phyloP scores from a whole-genome alignment of 2,113 vertebrate species.

The Calidris pugnax region DNA sequence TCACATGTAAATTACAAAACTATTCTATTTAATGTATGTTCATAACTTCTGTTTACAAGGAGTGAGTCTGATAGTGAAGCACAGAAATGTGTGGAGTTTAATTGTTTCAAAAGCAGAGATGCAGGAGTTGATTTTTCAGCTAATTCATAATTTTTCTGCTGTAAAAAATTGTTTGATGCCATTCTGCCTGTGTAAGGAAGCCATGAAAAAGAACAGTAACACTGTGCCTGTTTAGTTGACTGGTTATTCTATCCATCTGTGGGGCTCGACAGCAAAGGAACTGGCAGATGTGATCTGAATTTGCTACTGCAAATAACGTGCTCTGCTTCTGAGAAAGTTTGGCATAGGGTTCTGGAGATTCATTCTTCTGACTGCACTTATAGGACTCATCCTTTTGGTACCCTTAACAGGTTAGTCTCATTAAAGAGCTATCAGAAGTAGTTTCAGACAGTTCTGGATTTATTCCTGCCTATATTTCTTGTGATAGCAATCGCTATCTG shows the following conservation, averaged over 20 bases:
- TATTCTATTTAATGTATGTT: not conserved
- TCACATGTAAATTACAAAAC: not conserved
- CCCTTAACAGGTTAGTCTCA: not conserved
- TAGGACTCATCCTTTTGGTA: not conserved
- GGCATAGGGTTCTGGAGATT: not conserved
- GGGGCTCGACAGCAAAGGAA: not conserved
- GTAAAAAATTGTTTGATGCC: not conserved
- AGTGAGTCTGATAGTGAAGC: not conserved
- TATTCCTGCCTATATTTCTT: not conserved
- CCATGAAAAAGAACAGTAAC: not conserved
- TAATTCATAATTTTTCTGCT: constrained; percentile 30
- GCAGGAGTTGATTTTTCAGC: not conserved
- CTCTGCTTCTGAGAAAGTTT: not conserved
- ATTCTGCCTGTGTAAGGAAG: not conserved
- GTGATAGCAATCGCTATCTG: not conserved
- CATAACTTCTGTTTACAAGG: not conserved
- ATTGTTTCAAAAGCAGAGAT: not conserved
- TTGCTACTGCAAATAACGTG: not conserved
- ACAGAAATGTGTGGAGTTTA: not conserved
- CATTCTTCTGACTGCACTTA: not conserved
- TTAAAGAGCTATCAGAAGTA: not conserved
- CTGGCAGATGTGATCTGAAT: rapidly evolving
- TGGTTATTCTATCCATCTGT: not conserved
- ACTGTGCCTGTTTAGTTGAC: not conserved
- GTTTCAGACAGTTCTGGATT: not conserved